These are phyloP conservation scores for Mya arenaria DNA, from an alignment of 1,140 invertebrate species.

Conservation along the genomic window DNA sequence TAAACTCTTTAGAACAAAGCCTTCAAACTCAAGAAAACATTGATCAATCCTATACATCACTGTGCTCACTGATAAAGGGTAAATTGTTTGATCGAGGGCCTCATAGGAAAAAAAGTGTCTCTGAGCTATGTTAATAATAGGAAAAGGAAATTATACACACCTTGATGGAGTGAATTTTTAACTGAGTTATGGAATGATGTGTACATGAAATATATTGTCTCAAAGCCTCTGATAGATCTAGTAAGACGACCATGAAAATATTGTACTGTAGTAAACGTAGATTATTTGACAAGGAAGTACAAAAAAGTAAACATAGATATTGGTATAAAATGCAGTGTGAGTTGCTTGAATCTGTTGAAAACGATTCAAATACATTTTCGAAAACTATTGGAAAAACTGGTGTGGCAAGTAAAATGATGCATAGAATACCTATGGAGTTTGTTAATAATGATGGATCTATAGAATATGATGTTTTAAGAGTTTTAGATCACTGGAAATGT, in stretches of 20 bases:
- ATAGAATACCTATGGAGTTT: background rate
- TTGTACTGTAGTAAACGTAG: background rate
- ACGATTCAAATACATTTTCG: slow-evolving; percentile 10
- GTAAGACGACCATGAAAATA: background rate
- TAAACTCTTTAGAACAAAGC: slow-evolving; percentile 3
- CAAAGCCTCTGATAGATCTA: background rate
- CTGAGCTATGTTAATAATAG: background rate
- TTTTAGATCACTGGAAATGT: background rate
- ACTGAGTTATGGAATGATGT: background rate
- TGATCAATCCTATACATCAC: background rate
- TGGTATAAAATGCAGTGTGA: slow-evolving; percentile 14
- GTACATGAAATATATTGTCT: slow-evolving; percentile 17
- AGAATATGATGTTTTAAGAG: background rate
- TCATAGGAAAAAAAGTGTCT: background rate
- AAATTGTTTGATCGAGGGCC: background rate
- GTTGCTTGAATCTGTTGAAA: background rate
- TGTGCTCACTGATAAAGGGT: background rate
- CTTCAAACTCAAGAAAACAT: background rate
- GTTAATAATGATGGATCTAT: background rate
- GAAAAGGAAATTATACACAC: background rate
- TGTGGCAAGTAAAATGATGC: background rate
- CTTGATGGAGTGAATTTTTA: slow-evolving; percentile 15
- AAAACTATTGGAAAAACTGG: slow-evolving; percentile 29
- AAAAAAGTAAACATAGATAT: background rate
- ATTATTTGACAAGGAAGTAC: background rate